These are phyloP conservation scores for Monopterus albus DNA, from an alignment of 2,113 vertebrate species.

Conservation along the genomic window DNA sequence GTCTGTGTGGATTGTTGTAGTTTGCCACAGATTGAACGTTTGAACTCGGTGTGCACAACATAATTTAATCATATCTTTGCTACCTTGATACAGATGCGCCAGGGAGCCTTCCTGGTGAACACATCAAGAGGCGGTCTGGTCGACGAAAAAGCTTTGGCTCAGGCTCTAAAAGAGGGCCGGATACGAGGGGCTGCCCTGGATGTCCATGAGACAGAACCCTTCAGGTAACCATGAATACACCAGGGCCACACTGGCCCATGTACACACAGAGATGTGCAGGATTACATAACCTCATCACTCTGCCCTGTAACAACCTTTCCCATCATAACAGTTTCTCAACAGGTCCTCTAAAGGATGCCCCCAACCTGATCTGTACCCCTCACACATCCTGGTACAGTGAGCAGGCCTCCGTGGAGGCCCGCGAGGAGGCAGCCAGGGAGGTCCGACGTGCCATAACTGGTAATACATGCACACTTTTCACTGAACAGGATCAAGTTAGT, in stretches of 20 bases:
- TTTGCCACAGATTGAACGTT: neutral
- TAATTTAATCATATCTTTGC: slow-evolving; percentile 3
- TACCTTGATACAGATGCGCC: slow-evolving; percentile 85
- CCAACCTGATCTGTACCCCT: slow-evolving; percentile 91
- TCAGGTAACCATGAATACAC: slow-evolving; percentile 81
- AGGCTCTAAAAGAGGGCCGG: slow-evolving; percentile 91
- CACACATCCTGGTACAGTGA: slow-evolving; percentile 94
- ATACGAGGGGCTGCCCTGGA: slow-evolving; percentile 91
- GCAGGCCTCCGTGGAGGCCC: slow-evolving; percentile 90
- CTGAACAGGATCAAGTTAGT: neutral
- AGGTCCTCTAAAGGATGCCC: slow-evolving; percentile 90
- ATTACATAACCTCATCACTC: neutral
- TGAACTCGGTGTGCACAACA: no score
- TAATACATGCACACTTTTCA: slow-evolving; percentile 35
- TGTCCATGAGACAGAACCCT: slow-evolving; percentile 90
- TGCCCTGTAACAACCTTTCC: slow-evolving; percentile 1
- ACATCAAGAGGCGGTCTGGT: slow-evolving; percentile 90
- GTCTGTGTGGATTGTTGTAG: neutral
- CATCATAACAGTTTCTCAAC: slow-evolving; percentile 84
- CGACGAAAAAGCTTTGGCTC: slow-evolving; percentile 90
- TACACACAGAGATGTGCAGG: neutral
- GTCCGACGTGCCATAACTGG: slow-evolving; percentile 91
- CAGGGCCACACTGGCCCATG: no score
- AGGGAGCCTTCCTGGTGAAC: slow-evolving; percentile 92
- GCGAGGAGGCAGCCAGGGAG: slow-evolving; percentile 91